These are phyloP conservation scores for Dynastes tityus DNA, from an alignment of 2,888 invertebrate genomes.

Conservation along the genomic window DNA sequence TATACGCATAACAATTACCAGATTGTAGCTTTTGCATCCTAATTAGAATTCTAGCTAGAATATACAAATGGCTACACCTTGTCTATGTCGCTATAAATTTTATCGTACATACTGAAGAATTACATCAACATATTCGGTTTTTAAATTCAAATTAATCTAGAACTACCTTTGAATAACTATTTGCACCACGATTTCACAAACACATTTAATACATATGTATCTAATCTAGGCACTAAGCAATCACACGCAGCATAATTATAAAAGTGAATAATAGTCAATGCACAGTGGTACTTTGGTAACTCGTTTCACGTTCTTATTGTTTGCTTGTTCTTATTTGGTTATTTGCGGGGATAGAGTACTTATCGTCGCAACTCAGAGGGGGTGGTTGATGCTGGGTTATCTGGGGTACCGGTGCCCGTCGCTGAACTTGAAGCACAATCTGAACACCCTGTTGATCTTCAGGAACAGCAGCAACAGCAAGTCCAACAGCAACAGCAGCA, in stretches of 20 bases:
- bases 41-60: too few relatives aligned
- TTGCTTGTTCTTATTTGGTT: constrained; percentile 52
- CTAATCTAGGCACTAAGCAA: neutral
- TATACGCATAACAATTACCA: too few relatives aligned
- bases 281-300: constrained; percentile 50
- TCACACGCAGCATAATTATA: neutral
- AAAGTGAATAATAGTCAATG: neutral
- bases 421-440: constrained; percentile 68
- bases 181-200: constrained; percentile 61
- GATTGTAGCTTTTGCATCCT: too few relatives aligned
- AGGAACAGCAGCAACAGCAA: constrained; percentile 71
- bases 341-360: constrained; percentile 67
- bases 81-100: neutral
- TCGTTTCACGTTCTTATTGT: constrained; percentile 59
- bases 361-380: constrained; percentile 71
- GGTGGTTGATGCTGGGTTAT: constrained; percentile 70
- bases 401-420: constrained; percentile 69
- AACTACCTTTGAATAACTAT: constrained; percentile 70
- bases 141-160: constrained; percentile 48
- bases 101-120: too few relatives aligned
- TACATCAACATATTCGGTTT: too few relatives aligned
- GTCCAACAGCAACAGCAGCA: constrained; percentile 68
- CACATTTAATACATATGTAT: too few relatives aligned
- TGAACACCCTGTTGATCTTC: constrained; percentile 64
- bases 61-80: too few relatives aligned